Conservation (phyloP, 1,140 invertebrate species). For the Zaprionus lachaisei region DNA sequence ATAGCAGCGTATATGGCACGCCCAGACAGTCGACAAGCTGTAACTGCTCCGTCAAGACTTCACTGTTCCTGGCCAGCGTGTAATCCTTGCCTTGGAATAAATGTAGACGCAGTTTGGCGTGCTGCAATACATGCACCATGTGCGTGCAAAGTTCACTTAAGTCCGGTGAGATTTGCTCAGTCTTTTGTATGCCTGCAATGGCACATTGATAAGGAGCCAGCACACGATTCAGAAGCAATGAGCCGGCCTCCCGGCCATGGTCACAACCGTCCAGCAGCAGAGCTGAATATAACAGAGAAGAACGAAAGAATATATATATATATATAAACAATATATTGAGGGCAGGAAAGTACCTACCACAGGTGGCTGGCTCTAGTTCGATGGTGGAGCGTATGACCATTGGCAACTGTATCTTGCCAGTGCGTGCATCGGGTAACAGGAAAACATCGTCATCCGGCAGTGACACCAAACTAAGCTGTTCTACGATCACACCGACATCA, state of each 20-base stretch:
- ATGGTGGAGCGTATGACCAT: constrained; percentile 71
- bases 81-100: constrained; percentile 35
- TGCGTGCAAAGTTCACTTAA: constrained; percentile 85
- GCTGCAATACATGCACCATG: constrained; percentile 85
- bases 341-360: constrained; percentile 39
- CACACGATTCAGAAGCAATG: constrained; percentile 88
- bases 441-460: constrained; percentile 22
- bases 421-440: constrained; percentile 50
- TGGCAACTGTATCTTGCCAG: constrained; percentile 40
- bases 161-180: constrained; percentile 10
- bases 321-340: not conserved
- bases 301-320: not conserved
- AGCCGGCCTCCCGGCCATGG: constrained; percentile 48
- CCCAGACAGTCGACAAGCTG: constrained; percentile 85
- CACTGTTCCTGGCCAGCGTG: constrained; percentile 8
- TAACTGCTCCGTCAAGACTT: constrained; percentile 49
- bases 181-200: constrained; percentile 47
- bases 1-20: constrained; percentile 84
- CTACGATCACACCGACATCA: constrained; percentile 50
- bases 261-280: constrained; percentile 73
- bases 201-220: constrained; percentile 88
- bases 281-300: constrained; percentile 32
- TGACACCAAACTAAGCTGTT: constrained; percentile 60
- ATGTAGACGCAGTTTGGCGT: constrained; percentile 82
- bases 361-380: constrained; percentile 61